Evolutionary conservation across 2,797 vertebrate species (phyloP).

Genomic region (Salmo trutta): DNA sequence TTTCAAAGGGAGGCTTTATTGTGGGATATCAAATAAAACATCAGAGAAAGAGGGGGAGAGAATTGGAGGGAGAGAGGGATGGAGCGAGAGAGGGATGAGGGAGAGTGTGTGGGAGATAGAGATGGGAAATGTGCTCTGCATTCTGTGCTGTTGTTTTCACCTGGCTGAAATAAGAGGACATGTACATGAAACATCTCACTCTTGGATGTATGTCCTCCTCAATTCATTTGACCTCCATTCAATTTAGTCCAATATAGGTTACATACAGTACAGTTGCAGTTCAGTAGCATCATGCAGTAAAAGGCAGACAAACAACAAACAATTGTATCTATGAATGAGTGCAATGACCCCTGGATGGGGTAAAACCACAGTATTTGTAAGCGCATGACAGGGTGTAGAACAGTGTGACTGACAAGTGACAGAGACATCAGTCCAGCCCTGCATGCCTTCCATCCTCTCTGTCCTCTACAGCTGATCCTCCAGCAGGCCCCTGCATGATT

Average conservation of each 20-base stretch:
- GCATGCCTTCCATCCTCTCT: conserved; percentile 62
- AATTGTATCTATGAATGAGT: neutral
- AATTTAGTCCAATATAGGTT: conserved; percentile 51
- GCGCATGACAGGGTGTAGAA: conserved; percentile 61
- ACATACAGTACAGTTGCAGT: too few relatives aligned
- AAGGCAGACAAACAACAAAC: neutral
- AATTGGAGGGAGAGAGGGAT: conserved; percentile 53
- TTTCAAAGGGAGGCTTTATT: conserved; percentile 80
- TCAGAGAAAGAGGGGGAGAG: conserved; percentile 70
- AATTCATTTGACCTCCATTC: conserved; percentile 36
- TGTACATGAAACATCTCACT: conserved; percentile 28
- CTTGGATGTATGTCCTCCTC: neutral
- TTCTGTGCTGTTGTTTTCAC: conserved; percentile 62
- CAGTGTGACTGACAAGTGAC: neutral
- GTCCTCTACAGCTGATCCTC: conserved; percentile 80
- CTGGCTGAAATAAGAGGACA: conserved; percentile 64
- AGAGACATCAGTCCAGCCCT: neutral
- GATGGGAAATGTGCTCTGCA: conserved; percentile 61
- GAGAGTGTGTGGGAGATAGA: conserved; percentile 37
- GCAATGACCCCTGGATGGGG: conserved; percentile 34
- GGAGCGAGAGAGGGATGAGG: conserved; percentile 57
- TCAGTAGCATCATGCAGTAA: too few relatives aligned
- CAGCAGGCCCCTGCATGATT: conserved; percentile 85
- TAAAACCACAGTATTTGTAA: conserved; percentile 64
- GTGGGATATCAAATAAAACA: conserved; percentile 82